Evolutionary conservation across 2,888 invertebrate species (phyloP).

Genomic region (Maniola hyperantus): DNA sequence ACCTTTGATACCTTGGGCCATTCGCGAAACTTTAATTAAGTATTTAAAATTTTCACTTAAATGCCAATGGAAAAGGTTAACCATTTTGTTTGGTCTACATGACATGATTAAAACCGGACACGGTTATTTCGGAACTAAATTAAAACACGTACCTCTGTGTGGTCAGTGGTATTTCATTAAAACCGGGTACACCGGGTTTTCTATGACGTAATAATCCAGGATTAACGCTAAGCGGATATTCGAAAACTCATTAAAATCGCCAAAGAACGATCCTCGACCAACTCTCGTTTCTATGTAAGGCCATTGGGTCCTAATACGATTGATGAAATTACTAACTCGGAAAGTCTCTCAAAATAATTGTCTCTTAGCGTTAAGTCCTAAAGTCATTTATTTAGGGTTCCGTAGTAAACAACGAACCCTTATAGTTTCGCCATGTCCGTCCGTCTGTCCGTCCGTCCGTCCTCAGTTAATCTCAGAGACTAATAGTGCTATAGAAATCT

Average conservation of each 20-base stretch:
- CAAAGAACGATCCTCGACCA: constrained; percentile 43
- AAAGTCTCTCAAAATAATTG: neutral
- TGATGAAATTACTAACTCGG: constrained; percentile 32
- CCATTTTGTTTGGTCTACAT: constrained; percentile 7
- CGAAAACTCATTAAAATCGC: constrained; percentile 57
- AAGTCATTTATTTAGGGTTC: no score
- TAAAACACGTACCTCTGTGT: constrained; percentile 42
- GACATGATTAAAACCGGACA: constrained; percentile 31
- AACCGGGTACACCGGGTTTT: constrained; percentile 45
- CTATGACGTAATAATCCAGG: constrained; percentile 55
- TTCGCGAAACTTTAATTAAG: neutral
- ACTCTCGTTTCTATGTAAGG: constrained; percentile 24
- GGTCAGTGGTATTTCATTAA: constrained; percentile 47
- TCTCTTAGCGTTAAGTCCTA: neutral
- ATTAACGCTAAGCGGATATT: constrained; percentile 52
- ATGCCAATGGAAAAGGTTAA: neutral
- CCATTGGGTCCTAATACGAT: constrained; percentile 34
- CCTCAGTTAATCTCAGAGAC: no score
- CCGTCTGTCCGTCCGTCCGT: no score
- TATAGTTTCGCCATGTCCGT: no score
- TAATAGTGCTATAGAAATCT: no score
- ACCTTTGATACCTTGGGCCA: no score
- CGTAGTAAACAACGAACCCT: no score
- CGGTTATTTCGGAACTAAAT: constrained; percentile 41
- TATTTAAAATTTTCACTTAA: constrained; percentile 5